phyloP scores from a whole-genome alignment of 2,797 vertebrate species.

The Dendrocincla fuliginosa region DNA sequence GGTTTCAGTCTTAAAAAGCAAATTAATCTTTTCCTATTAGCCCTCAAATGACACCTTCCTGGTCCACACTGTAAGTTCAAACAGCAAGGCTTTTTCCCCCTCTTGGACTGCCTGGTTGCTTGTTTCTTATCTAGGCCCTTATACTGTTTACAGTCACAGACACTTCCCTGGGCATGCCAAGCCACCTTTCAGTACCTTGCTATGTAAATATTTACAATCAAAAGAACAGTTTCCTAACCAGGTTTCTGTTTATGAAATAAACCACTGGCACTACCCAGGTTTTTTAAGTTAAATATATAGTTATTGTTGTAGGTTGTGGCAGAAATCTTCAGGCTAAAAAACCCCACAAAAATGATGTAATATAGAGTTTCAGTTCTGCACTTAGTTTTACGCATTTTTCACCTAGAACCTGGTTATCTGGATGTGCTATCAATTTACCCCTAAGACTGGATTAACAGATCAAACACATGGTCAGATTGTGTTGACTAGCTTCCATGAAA shows the following conservation, averaged over 20 bases:
- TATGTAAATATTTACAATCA: neutral
- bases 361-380: neutral
- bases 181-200: neutral
- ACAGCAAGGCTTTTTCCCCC: neutral
- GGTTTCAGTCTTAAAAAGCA: neutral
- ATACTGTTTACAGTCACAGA: neutral
- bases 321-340: neutral
- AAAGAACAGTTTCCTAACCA: neutral
- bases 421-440: neutral
- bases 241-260: neutral
- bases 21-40: neutral
- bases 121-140: neutral
- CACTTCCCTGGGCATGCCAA: neutral
- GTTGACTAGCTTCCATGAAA: neutral
- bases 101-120: neutral
- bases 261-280: neutral
- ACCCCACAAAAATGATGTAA: accelerated
- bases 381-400: neutral
- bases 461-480: neutral
- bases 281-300: neutral
- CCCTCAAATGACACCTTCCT: neutral
- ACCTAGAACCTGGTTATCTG: neutral
- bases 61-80: neutral
- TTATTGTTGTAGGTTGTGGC: accelerated
- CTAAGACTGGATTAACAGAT: neutral